Conservation (phyloP, 2,113 vertebrate species). For the Arvicanthis niloticus region DNA sequence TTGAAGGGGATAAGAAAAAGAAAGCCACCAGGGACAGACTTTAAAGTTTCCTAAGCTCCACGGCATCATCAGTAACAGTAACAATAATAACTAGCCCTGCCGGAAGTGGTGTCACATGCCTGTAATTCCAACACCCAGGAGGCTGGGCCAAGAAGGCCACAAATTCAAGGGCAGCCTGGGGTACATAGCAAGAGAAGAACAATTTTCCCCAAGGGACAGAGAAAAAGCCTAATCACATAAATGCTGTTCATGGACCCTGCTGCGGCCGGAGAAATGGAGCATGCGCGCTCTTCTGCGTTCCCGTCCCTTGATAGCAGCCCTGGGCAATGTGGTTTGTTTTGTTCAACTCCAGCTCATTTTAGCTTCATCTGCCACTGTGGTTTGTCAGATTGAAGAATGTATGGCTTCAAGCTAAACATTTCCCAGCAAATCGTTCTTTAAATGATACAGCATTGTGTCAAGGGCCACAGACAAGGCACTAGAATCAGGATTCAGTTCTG, state of each 20-base stretch:
- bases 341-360: slow-evolving; percentile 35
- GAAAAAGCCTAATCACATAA: neutral
- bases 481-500: neutral
- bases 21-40: neutral
- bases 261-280: neutral
- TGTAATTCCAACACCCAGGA: too few relatives aligned
- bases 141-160: neutral
- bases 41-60: neutral
- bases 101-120: too few relatives aligned
- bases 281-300: neutral
- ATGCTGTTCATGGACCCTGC: neutral
- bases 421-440: slow-evolving; percentile 17
- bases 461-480: neutral
- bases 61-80: neutral
- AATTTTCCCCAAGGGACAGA: neutral
- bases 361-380: neutral
- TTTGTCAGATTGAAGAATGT: slow-evolving; percentile 45
- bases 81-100: neutral
- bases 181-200: neutral
- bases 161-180: neutral
- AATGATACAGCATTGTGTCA: neutral
- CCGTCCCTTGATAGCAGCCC: neutral
- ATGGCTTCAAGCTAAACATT: slow-evolving; percentile 40
- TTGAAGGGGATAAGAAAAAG: neutral
- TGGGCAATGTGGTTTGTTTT: slow-evolving; percentile 4